A percentile compares a stretch with the other conserved stretches of the same genome.
Conservation (phyloP, 2,113 vertebrate genomes). For the Trematocara variabile region DNA sequence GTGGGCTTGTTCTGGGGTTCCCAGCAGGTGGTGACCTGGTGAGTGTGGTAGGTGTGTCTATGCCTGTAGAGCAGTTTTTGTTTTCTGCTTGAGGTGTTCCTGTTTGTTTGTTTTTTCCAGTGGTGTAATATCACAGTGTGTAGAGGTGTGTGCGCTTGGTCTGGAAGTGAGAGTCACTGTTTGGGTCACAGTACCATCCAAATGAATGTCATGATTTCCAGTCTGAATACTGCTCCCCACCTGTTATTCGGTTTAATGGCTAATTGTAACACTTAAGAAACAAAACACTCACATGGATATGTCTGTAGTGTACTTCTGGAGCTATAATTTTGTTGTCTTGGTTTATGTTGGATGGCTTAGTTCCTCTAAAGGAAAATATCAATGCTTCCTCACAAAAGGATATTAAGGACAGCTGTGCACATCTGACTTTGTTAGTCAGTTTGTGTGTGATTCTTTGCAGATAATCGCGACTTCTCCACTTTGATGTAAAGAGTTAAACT, state of each 20-base stretch:
- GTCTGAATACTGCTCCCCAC: neutral
- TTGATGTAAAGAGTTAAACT: neutral
- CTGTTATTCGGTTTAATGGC: neutral
- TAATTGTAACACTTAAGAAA: neutral
- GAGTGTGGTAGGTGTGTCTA: neutral
- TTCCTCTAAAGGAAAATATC: neutral
- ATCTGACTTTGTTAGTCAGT: neutral
- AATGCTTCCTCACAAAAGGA: neutral
- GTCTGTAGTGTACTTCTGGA: neutral
- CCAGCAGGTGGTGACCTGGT: neutral
- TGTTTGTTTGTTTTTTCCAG: neutral
- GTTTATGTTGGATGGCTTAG: neutral
- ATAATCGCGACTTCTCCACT: neutral
- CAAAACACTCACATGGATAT: neutral
- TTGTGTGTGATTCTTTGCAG: neutral
- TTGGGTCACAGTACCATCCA: neutral
- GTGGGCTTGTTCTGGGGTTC: neutral
- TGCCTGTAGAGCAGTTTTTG: neutral
- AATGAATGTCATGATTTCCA: neutral
- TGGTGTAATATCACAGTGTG: neutral
- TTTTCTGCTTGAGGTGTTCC: neutral
- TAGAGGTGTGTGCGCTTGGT: neutral
- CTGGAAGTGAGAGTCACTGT: neutral
- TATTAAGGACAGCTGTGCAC: neutral
- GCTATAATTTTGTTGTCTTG: neutral